A percentile compares a stretch with the other conserved stretches of the same genome.
Conservation (phyloP, 2,888 invertebrate species). For the Abscondita cerata region DNA sequence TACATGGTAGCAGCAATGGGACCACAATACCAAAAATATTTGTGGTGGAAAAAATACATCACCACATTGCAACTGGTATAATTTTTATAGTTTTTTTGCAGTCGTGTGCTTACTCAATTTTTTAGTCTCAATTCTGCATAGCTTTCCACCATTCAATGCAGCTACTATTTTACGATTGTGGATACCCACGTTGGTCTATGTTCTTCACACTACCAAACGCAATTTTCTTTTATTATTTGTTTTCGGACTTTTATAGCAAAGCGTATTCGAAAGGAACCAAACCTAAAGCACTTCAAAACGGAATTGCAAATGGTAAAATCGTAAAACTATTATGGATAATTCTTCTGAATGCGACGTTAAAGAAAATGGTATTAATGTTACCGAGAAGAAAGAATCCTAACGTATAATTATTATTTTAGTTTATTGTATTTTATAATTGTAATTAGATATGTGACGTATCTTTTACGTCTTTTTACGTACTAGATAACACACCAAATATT, state of each 20-base stretch:
- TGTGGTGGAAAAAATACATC: conserved; percentile 88
- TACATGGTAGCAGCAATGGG: conserved; percentile 80
- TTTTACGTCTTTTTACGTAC: too few species aligned
- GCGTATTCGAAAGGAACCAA: conserved; percentile 61
- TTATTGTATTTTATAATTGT: too few species aligned
- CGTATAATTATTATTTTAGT: background rate
- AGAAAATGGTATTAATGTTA: background rate
- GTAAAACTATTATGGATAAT: background rate
- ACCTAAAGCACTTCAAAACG: conserved; percentile 6
- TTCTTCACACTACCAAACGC: conserved; percentile 88
- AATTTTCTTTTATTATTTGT: conserved; percentile 91
- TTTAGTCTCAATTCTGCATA: conserved; percentile 88
- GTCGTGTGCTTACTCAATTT: background rate
- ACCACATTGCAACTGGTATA: conserved; percentile 79
- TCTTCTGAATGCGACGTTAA: background rate
- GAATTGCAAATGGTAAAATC: background rate
- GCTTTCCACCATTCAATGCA: conserved; percentile 87
- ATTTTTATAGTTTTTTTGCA: too few species aligned
- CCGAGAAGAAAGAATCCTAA: background rate
- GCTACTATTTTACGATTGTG: conserved; percentile 85
- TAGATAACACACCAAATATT: too few species aligned
- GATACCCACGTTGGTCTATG: conserved; percentile 84
- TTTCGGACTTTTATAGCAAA: conserved; percentile 89
- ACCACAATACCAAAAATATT: conserved; percentile 70
- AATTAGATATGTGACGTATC: too few species aligned